A percentile compares a stretch with the other conserved stretches of the same genome.
These are phyloP conservation scores for Nothoprocta pentlandii DNA, from an alignment of 2,113 vertebrate genomes.

Conservation along the genomic window DNA sequence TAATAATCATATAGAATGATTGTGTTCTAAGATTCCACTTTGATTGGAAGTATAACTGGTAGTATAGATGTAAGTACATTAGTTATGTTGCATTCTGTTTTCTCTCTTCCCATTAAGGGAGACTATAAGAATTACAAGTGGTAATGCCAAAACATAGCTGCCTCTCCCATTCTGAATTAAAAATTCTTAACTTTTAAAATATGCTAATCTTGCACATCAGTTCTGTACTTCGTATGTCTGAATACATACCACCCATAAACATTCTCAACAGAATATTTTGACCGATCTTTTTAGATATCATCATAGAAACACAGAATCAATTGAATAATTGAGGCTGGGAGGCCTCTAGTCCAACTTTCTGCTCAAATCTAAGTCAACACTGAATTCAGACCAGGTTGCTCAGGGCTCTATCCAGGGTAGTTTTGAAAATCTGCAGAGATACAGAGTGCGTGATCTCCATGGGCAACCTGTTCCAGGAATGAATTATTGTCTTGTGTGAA, in stretches of 20 bases:
- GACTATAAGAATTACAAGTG: conserved; percentile 21
- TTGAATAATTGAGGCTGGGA: neutral
- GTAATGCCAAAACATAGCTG: neutral
- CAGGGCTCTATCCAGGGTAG: neutral
- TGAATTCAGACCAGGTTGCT: neutral
- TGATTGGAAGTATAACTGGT: neutral
- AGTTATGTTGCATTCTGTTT: neutral
- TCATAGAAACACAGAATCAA: neutral
- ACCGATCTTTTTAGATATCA: conserved; percentile 5
- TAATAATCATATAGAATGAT: neutral
- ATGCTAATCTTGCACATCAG: conserved; percentile 7
- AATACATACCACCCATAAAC: neutral
- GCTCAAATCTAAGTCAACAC: neutral
- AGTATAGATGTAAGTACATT: neutral
- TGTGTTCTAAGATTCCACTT: neutral
- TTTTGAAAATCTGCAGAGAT: neutral
- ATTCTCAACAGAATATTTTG: neutral
- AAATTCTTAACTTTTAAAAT: conserved; percentile 5
- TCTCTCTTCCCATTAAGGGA: neutral
- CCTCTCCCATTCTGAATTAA: conserved; percentile 29
- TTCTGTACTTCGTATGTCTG: neutral
- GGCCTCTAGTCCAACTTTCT: neutral
- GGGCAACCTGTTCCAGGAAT: neutral
- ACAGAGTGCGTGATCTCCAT: neutral
- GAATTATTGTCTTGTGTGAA: neutral